Conservation (phyloP, 2,797 vertebrate species). For the Gobionotothen gibberifrons region DNA sequence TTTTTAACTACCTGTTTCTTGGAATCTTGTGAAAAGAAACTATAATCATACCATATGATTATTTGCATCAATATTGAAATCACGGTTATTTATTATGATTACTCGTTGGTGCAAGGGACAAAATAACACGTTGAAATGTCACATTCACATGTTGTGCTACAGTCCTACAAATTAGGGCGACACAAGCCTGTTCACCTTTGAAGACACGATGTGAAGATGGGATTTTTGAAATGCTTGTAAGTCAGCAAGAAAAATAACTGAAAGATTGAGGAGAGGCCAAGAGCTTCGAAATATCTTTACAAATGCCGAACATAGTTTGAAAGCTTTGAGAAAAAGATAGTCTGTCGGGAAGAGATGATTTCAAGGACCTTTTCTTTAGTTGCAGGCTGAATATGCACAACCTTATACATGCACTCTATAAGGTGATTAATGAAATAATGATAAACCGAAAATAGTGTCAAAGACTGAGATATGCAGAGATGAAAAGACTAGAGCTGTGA, state of each 20-base stretch:
- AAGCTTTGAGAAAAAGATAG: background rate
- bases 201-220: background rate
- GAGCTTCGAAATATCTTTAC: background rate
- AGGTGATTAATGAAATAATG: background rate
- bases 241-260: background rate
- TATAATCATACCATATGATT: too few relatives aligned
- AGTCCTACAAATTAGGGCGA: too few relatives aligned
- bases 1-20: too few relatives aligned
- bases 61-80: too few relatives aligned
- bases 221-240: background rate
- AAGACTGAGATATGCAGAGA: background rate
- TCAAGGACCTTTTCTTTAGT: slow-evolving; percentile 5
- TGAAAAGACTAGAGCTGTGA: background rate
- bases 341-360: background rate
- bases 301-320: background rate
- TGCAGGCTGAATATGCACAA: background rate
- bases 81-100: too few relatives aligned
- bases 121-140: too few relatives aligned
- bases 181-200: too few relatives aligned
- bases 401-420: background rate
- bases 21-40: too few relatives aligned
- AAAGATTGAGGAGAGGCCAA: background rate
- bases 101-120: too few relatives aligned
- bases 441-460: background rate
- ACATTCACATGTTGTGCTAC: too few relatives aligned